Evolutionary conservation across 2,797 vertebrate species (phyloP).

Genomic region (Cuniculus paca): DNA sequence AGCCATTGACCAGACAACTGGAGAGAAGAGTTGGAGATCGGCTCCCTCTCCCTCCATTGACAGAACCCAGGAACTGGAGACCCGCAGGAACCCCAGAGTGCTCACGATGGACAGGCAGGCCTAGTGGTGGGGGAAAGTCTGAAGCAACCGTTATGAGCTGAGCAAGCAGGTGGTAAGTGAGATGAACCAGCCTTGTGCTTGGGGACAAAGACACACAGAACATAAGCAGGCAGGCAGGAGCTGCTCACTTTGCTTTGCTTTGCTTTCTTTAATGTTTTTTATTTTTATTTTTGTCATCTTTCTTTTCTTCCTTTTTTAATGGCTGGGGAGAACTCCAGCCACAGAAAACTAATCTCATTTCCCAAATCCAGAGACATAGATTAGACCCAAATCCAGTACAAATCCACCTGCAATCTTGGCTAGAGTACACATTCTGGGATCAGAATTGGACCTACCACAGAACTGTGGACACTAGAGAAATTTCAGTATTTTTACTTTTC

Average conservation of each 20-base stretch:
- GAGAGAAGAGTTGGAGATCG: background rate
- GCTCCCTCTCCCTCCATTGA: no score
- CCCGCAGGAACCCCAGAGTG: background rate
- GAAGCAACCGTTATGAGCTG: background rate
- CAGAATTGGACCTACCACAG: background rate
- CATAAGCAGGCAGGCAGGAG: background rate
- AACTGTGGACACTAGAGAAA: background rate
- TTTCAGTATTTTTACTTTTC: background rate
- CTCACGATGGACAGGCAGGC: background rate
- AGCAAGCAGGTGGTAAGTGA: background rate
- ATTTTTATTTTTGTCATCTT: no score
- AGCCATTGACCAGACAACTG: background rate
- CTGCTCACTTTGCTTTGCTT: background rate
- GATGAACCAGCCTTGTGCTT: background rate
- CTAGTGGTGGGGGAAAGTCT: background rate
- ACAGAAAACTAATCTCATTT: background rate
- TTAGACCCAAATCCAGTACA: background rate
- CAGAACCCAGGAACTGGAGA: background rate
- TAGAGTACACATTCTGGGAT: background rate
- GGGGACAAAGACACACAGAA: background rate
- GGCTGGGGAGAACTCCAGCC: background rate
- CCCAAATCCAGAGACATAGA: background rate
- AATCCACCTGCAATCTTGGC: background rate
- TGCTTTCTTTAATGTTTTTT: no score
- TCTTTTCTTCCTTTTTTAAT: background rate